These are phyloP conservation scores for Oreohelix idahoensis DNA, from an alignment of 1,140 invertebrate species.

Conservation along the genomic window DNA sequence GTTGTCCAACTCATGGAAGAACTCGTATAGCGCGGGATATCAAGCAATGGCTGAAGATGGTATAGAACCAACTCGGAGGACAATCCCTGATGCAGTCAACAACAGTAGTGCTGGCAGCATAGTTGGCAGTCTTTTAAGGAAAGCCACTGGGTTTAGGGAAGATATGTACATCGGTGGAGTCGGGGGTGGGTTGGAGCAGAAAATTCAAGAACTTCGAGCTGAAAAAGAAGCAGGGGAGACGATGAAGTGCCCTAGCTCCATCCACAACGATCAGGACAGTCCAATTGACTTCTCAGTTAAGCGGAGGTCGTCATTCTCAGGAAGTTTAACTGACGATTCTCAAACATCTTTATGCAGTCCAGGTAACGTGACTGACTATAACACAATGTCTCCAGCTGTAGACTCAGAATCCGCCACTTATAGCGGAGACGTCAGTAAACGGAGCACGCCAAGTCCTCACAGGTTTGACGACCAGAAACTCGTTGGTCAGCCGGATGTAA, in stretches of 20 bases:
- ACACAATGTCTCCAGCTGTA: neutral
- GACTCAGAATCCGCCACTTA: neutral
- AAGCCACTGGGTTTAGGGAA: neutral
- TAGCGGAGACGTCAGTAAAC: neutral
- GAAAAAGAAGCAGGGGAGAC: conserved; percentile 9
- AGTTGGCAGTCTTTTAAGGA: neutral
- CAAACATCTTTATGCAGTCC: conserved; percentile 41
- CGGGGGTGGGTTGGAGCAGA: conserved; percentile 5
- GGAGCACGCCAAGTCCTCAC: conserved; percentile 10
- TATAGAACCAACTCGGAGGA: neutral
- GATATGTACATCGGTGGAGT: too few relatives aligned
- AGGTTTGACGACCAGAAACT: neutral
- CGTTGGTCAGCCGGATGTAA: neutral
- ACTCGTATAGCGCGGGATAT: conserved; percentile 3
- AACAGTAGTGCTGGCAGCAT: neutral
- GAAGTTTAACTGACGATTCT: conserved; percentile 46
- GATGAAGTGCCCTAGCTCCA: conserved; percentile 1
- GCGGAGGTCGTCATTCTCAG: conserved; percentile 40
- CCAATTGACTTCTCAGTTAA: conserved; percentile 56
- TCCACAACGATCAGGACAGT: conserved; percentile 44
- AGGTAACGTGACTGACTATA: conserved; percentile 13
- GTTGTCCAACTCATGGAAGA: conserved; percentile 20
- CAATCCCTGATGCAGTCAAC: neutral
- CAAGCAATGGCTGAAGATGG: conserved; percentile 19
- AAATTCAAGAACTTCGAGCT: conserved; percentile 20